Evolutionary conservation across 2,888 invertebrate species (phyloP), one percentile per base, ranked within the genome.

Genomic region (Clepsis dumicolana): DNA sequence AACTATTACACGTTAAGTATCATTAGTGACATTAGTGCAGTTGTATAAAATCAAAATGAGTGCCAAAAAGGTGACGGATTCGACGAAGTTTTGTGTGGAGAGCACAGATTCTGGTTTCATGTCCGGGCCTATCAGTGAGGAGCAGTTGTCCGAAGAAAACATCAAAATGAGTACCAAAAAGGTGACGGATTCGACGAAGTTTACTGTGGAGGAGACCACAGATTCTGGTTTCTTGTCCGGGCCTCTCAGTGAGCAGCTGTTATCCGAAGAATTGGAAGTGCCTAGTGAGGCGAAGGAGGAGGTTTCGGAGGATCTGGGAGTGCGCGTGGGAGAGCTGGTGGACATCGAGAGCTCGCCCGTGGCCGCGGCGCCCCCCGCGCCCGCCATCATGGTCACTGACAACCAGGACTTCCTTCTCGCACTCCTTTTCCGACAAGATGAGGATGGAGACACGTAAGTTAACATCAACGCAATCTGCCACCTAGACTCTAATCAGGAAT

Each of bases 401-500:
- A 48, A 48, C 12, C 48, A 48, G 21, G 48, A 48, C 21, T 48
- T 21, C 48, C 48, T 48, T 21, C 48, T 48, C 94, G 94, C 95
- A 78, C 88, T 95, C 75, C 96, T 96, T 75, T 97, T 96, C 84
- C 94, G 95, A 74, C 97, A 97, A 79, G 96, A 98, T 84, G 95
- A 96, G 73, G 97, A 97, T 77, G 98, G 98, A 75, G 97, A 98
- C 87, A 97, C 98, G 97, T 98, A 94, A 97, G 97, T 92, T 27
- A 25, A 60, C 25, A 24, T 21, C 21, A 21, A 1, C 21, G 8
- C n/a, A 44, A 7, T 18, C 1, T 7, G 4, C 10, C 12, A 21
- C 21, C 21, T 21, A 48, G 12, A 21, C 21, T 7, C 10, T 48
- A 48, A 48, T 3, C 21, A 12, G n/a, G n/a, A n/a, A n/a, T n/a